Conservation (phyloP, 2,113 vertebrate species). For the Passer montanus region DNA sequence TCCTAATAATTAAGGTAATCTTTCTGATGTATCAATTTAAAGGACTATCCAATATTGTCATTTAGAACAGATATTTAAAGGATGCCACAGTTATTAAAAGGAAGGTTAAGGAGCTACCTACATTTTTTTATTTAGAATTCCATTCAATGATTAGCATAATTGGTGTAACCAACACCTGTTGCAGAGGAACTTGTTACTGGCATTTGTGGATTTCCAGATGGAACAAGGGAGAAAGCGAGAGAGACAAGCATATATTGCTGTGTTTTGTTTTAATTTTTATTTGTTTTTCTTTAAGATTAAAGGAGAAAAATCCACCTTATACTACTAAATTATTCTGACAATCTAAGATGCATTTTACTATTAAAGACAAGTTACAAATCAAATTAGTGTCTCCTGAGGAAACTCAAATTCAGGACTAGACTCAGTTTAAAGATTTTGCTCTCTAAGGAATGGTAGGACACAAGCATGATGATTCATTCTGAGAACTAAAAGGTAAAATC, state of each 20-base stretch:
- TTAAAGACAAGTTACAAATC: background rate
- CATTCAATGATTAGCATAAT: background rate
- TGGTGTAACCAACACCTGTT: background rate
- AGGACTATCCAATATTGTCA: background rate
- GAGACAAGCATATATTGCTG: fast-evolving
- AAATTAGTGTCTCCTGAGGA: background rate
- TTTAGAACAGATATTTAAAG: background rate
- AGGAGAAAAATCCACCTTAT: fast-evolving
- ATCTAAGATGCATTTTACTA: background rate
- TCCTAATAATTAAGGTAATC: background rate
- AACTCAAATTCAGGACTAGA: background rate
- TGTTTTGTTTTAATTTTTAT: background rate
- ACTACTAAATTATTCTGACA: background rate
- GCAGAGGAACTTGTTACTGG: background rate
- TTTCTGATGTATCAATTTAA: background rate
- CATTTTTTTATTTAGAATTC: background rate
- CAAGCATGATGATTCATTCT: background rate
- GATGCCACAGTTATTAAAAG: background rate
- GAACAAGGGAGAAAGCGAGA: fast-evolving
- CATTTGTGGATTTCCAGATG: background rate
- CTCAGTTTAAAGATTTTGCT: background rate
- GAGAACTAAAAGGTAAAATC: background rate
- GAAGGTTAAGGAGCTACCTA: fast-evolving
- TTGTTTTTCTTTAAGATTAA: background rate
- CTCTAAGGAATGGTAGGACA: background rate